Conservation (phyloP, 2,888 invertebrate species). For the Stenchaetothrips biformis region DNA sequence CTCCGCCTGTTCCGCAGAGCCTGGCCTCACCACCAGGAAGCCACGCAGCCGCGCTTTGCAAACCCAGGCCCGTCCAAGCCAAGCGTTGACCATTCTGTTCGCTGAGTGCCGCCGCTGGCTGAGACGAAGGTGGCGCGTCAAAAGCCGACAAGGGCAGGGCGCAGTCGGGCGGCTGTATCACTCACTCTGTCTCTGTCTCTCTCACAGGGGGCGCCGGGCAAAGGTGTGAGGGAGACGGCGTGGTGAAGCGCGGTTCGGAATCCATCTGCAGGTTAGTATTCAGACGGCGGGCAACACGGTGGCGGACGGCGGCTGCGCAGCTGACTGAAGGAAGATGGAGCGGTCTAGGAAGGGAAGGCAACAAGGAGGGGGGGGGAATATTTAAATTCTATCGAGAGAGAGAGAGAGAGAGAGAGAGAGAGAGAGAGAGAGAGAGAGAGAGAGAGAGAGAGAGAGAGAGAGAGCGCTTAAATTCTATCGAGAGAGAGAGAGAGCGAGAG, state of each 20-base stretch:
- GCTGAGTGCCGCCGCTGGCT: too few relatives aligned
- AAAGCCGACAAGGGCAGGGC: not conserved
- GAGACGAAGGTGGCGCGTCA: too few relatives aligned
- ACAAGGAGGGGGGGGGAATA: not conserved
- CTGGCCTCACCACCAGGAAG: too few relatives aligned
- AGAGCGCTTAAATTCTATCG: too few relatives aligned
- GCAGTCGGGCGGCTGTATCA: not conserved
- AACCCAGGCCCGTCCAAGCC: too few relatives aligned
- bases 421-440: not conserved
- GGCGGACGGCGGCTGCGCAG: not conserved
- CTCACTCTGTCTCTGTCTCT: not conserved
- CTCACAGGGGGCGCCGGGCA: not conserved
- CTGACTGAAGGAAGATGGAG: not conserved
- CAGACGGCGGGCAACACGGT: not conserved
- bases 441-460: too few relatives aligned
- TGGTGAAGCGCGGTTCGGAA: not conserved
- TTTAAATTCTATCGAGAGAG: not conserved
- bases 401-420: not conserved
- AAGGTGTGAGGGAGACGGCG: not conserved
- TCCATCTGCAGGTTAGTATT: not conserved
- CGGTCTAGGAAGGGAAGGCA: constrained; percentile 18
- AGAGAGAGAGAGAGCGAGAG: not conserved
- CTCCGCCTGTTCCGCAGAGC: too few relatives aligned
- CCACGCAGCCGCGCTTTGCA: too few relatives aligned
- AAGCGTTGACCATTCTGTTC: too few relatives aligned